Conservation (phyloP, 1,140 invertebrate genomes). For the Atopsyche davidsoni region DNA sequence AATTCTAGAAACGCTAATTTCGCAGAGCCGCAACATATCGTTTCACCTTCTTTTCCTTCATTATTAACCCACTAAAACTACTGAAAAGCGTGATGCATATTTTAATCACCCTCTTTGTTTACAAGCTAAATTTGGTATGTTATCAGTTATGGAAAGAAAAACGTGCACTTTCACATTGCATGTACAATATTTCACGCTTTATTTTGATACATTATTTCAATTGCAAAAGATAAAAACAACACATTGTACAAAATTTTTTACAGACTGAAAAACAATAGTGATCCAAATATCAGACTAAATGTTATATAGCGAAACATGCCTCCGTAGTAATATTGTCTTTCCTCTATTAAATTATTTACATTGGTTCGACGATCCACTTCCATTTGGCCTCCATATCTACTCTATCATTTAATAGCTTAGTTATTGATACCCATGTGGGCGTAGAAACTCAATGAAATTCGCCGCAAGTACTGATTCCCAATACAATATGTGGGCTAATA, state of each 20-base stretch:
- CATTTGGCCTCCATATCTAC: not conserved
- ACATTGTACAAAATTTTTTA: not conserved
- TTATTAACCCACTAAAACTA: too few relatives aligned
- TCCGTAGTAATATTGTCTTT: constrained; percentile 1
- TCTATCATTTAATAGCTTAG: constrained; percentile 6
- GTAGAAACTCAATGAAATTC: constrained; percentile 2
- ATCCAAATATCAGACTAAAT: constrained; percentile 1
- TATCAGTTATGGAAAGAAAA: too few relatives aligned
- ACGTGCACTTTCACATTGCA: too few relatives aligned
- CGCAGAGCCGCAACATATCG: too few relatives aligned
- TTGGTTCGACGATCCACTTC: not conserved
- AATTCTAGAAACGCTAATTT: too few relatives aligned
- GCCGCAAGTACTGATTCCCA: not conserved
- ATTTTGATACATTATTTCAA: too few relatives aligned
- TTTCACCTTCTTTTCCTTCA: too few relatives aligned
- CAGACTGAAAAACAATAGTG: constrained; percentile 3
- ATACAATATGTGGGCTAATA: constrained; percentile 4
- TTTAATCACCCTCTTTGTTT: too few relatives aligned
- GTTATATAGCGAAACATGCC: not conserved
- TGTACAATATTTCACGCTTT: too few relatives aligned
- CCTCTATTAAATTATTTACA: constrained; percentile 5
- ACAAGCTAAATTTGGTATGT: too few relatives aligned
- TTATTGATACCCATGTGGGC: not conserved
- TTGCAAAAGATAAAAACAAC: too few relatives aligned
- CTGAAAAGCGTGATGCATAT: too few relatives aligned